Percentiles rank a stretch among this genome's conserved stretches.
These are phyloP conservation scores for Alviniconcha strummeri DNA, from an alignment of 2,888 invertebrate species.

Conservation along the genomic window DNA sequence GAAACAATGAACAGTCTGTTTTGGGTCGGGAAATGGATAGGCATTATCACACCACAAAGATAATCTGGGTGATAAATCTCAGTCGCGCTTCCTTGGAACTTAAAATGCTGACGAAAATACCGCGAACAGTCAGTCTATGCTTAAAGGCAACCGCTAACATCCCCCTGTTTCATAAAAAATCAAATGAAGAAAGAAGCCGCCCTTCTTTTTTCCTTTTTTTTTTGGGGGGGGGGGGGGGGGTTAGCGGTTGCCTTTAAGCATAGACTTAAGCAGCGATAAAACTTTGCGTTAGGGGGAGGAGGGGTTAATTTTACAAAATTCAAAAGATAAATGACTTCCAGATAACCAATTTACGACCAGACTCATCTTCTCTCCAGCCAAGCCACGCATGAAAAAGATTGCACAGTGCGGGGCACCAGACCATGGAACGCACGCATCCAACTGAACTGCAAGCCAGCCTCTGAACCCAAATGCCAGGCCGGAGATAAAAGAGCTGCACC, in stretches of 20 bases:
- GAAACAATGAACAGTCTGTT: no score
- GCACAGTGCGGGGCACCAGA: neutral
- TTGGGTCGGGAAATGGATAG: no score
- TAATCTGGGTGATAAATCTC: neutral
- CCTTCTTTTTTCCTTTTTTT: neutral
- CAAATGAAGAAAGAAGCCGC: no score
- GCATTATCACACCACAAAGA: neutral
- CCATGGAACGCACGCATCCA: neutral
- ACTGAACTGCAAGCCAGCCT: neutral
- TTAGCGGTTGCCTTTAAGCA: no score
- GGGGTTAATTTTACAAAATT: neutral
- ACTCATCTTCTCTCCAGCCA: neutral
- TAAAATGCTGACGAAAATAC: no score
- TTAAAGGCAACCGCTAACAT: no score
- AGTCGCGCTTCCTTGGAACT: neutral
- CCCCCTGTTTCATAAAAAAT: no score
- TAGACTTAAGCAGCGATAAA: no score
- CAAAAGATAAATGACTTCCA: neutral
- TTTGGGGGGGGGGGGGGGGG: no score
- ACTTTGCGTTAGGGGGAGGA: neutral
- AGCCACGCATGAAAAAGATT: neutral
- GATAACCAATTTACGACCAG: neutral
- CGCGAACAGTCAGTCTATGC: no score
- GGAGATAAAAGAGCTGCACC: neutral
- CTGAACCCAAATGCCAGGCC: neutral